These are phyloP conservation scores for Autographa gamma DNA, from an alignment of 2,888 invertebrate genomes.

Conservation along the genomic window DNA sequence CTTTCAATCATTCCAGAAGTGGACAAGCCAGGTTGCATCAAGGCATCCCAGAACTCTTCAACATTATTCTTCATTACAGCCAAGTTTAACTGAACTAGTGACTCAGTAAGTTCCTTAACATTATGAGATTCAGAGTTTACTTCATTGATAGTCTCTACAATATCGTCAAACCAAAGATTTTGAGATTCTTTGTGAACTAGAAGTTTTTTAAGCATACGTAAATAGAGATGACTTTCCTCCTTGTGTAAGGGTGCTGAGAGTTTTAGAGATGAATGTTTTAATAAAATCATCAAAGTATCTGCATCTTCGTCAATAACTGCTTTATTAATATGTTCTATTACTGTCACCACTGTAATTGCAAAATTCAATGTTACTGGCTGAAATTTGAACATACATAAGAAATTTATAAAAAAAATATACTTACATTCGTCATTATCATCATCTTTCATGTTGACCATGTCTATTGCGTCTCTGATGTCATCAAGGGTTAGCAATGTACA, in stretches of 20 bases:
- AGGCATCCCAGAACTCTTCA: constrained; percentile 78
- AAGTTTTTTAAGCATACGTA: constrained; percentile 86
- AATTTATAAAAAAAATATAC: constrained; percentile 54
- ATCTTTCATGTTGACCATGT: constrained; percentile 90
- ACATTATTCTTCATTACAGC: constrained; percentile 80
- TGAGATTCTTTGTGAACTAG: constrained; percentile 87
- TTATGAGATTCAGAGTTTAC: constrained; percentile 84
- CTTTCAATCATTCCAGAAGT: constrained; percentile 70
- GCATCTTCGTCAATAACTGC: constrained; percentile 88
- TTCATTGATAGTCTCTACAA: constrained; percentile 82
- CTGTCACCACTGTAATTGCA: constrained; percentile 85
- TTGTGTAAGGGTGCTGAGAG: constrained; percentile 78
- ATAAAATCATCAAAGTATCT: constrained; percentile 77
- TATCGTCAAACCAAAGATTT: constrained; percentile 90
- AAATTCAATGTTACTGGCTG: background rate
- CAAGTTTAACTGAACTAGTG: constrained; percentile 81
- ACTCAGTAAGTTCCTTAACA: constrained; percentile 84
- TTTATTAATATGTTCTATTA: constrained; percentile 89
- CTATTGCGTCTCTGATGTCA: constrained; percentile 91
- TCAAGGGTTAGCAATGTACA: constrained; percentile 90
- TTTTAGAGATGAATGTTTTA: constrained; percentile 85
- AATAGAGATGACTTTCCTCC: constrained; percentile 86
- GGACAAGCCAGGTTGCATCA: constrained; percentile 71
- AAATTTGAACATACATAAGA: background rate
- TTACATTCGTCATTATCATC: constrained; percentile 89